phyloP scores from a whole-genome alignment of 2,113 vertebrate species.

The Limnothrissa miodon region DNA sequence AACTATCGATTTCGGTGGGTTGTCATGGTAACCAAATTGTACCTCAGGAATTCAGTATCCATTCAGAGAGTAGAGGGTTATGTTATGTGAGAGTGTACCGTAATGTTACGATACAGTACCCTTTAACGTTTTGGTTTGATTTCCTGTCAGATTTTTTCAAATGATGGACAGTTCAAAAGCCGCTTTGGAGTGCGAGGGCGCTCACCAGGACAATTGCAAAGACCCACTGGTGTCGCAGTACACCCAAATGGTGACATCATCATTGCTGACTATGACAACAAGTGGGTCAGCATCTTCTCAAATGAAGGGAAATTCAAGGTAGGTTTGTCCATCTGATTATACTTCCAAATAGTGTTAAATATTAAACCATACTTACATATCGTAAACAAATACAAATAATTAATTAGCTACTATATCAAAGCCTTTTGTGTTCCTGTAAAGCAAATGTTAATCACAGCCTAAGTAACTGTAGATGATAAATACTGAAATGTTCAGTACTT shows the following conservation, averaged over 20 bases:
- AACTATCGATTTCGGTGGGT: too few relatives aligned
- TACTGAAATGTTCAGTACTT: too few relatives aligned
- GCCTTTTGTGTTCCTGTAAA: too few relatives aligned
- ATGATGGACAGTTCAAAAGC: conserved; percentile 92
- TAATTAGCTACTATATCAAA: too few relatives aligned
- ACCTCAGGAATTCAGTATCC: neutral
- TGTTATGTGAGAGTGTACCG: neutral
- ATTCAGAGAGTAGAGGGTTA: neutral
- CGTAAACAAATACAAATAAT: too few relatives aligned
- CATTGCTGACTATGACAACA: conserved; percentile 97
- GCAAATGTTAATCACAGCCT: too few relatives aligned
- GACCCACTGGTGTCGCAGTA: conserved; percentile 92
- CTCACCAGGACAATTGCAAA: conserved; percentile 90
- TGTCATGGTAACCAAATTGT: too few relatives aligned
- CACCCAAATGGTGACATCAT: conserved; percentile 96
- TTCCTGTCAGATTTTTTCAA: conserved; percentile 86
- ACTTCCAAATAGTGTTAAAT: neutral
- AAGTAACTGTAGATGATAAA: too few relatives aligned
- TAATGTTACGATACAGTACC: too few relatives aligned
- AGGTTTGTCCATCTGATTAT: conserved; percentile 16
- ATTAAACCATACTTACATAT: too few relatives aligned
- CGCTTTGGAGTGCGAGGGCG: conserved; percentile 92
- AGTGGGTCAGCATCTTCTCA: conserved; percentile 99
- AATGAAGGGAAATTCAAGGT: conserved; percentile 98
- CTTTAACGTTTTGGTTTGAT: conserved; percentile 21